A percentile compares a stretch with the other conserved stretches of the same genome.
Conservation (phyloP, 2,113 vertebrate genomes). For the Datnioides undecimradiatus region DNA sequence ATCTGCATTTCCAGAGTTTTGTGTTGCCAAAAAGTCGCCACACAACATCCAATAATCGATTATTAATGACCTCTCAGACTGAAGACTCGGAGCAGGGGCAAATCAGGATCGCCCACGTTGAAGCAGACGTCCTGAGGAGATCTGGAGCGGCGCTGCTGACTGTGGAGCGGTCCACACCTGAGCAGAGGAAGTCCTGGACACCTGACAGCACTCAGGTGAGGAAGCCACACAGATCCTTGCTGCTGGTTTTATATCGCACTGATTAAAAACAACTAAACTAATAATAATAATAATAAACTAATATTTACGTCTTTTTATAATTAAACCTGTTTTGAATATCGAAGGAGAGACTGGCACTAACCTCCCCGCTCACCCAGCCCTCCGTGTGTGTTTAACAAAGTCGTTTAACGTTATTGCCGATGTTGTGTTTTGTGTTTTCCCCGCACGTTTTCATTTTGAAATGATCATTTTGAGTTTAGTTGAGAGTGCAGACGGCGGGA, state of each 20-base stretch:
- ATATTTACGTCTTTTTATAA: no score
- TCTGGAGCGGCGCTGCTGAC: constrained; percentile 74
- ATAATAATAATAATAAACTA: no score
- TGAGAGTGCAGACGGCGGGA: constrained; percentile 25
- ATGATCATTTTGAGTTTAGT: background rate
- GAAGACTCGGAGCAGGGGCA: constrained; percentile 59
- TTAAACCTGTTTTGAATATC: background rate
- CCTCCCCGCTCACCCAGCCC: background rate
- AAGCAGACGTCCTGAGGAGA: constrained; percentile 63
- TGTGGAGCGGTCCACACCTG: constrained; percentile 57
- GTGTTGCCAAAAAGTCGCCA: background rate
- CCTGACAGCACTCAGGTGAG: constrained; percentile 60
- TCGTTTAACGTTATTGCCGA: background rate
- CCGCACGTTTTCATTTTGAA: background rate
- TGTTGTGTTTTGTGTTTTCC: background rate
- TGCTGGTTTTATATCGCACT: background rate
- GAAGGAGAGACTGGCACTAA: background rate
- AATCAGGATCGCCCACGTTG: constrained; percentile 69
- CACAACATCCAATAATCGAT: background rate
- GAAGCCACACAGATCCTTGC: fast-evolving
- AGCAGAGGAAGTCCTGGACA: constrained; percentile 59
- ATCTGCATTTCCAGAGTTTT: background rate
- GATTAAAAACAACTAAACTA: background rate
- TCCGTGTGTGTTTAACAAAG: constrained; percentile 12
- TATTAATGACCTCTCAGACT: constrained; percentile 30